Percentiles rank a stretch among this genome's conserved stretches.
Conservation (phyloP, 2,888 invertebrate genomes). For the Amblyteles armatorius region DNA sequence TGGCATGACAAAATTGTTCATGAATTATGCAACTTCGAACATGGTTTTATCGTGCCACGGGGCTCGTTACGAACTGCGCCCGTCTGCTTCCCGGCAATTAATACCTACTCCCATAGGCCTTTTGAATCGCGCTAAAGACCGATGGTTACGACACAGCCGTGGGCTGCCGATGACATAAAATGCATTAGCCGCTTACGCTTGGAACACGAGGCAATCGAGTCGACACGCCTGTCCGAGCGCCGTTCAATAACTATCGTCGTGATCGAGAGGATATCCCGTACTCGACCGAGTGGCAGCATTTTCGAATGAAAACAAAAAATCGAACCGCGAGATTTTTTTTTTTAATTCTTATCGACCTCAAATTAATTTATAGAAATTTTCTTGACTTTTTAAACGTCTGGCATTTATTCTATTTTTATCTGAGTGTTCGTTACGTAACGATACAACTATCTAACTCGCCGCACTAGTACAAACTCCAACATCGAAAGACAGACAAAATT, state of each 20-base stretch:
- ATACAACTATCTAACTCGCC: background rate
- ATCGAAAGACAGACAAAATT: background rate
- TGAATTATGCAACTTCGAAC: background rate
- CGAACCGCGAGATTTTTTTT: background rate
- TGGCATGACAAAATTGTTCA: background rate
- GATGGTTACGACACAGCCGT: background rate
- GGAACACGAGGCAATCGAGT: conserved; percentile 19
- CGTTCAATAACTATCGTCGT: conserved; percentile 2
- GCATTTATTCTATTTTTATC: background rate
- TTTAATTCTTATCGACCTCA: background rate
- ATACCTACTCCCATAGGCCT: conserved; percentile 26
- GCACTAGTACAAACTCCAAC: background rate
- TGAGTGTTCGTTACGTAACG: background rate
- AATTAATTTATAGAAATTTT: background rate
- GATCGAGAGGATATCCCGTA: conserved; percentile 39
- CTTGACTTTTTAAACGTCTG: background rate
- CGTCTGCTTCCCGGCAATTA: background rate
- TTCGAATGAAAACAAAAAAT: background rate
- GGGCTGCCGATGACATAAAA: conserved; percentile 39
- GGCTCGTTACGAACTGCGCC: background rate
- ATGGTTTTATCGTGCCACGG: conserved; percentile 12
- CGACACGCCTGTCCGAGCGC: conserved; percentile 18
- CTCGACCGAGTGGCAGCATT: background rate
- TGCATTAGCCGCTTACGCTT: conserved; percentile 34
- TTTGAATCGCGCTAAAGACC: conserved; percentile 40